Evolutionary conservation across 2,113 vertebrate genomes (phyloP), one percentile per base, ranked within the genome.

Genomic region (Coturnix japonica): DNA sequence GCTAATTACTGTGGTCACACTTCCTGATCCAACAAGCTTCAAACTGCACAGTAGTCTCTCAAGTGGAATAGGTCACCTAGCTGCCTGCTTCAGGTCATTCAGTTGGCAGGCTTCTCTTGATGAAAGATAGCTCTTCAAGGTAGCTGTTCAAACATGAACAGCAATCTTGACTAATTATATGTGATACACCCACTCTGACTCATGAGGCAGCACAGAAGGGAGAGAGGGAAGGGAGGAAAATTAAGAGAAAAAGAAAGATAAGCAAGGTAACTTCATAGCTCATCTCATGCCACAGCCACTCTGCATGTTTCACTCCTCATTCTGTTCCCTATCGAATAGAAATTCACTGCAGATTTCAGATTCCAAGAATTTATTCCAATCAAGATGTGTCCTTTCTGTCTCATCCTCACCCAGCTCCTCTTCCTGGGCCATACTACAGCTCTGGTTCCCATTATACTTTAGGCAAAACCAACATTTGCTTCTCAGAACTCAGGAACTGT

Each of bases 1-100:
- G 97, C 97, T 98, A 98, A 98, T 98, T 97, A 97, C 97, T 98
- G 95, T 95, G 97, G 97, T 98, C 98, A 97, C 98, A 98, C 97
- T 97, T 97, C 96, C 97, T 97, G 96, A 97, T 96, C 93, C 97
- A 97, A 95, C 96, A 94, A 96, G 96, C 94, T 51, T 63, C 91
- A 88, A 90, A 96, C 93, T 77, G 93, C 97, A 92, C 89, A 95
- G 91, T 61, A 94, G 92, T 85, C 92, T 97, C 96, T 96, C 95
- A 78, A 95, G 97, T 87, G 96, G 96, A 96, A 95, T 65, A 95
- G 97, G 98, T 97, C 97, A 95, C 88, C 94, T n/a, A 87, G 96
- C 87, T 95, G 93, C 95, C 96, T 94, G 95, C 93, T 37, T 53
- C 94, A 96, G 97, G 97, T 98, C 97, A 81, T 85, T 91, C 91